Evolutionary conservation across 2,113 vertebrate genomes (phyloP), one percentile per base, ranked within the genome.

Genomic region (Naja naja): DNA sequence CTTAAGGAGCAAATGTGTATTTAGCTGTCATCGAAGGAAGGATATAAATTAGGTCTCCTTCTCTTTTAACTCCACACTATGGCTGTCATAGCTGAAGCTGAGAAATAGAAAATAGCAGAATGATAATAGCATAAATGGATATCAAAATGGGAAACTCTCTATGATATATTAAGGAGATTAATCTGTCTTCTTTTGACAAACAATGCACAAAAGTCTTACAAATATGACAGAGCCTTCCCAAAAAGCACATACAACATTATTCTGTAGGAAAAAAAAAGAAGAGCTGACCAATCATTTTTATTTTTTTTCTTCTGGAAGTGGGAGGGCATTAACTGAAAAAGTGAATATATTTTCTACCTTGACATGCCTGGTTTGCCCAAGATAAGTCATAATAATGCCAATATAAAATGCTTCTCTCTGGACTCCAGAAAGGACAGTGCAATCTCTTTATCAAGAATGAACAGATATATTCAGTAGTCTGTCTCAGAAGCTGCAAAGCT

Each of bases 381-480:
- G 91, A 91, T 92, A 94, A 95, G 39, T 87, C 43, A 85, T 39
- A 55, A 85, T 25, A 39, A 14, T 39, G 23, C 55, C 49, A 12
- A 39, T n/a, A 96, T 95, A 89, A 88, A 93, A 92, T 95, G 93
- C 88, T 93, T 93, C 91, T 94, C 90, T 96, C 96, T 58, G 30
- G 4, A 91, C 93, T 96, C 96, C 95, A 96, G 95, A 96, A 74
- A 43, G 11, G 56, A 92, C 74, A 94, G 12, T n/a, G 69, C 54
- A 93, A 87, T 94, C 94, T 94, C 95, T 95, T 95, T 96, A 93
- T 96, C 95, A 97, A 88, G 95, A 95, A 97, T 94, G 96, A 96
- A 91, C 96, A 95, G 93, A 93, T 52, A 87, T 91, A 95, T 88
- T 96, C 96, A 95, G 90, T 91, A 96, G 92, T 91, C 30, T 95